Evolutionary conservation across 2,888 invertebrate species (phyloP), one percentile per base, ranked within the genome.

Genomic region (Pelosia muscerda): DNA sequence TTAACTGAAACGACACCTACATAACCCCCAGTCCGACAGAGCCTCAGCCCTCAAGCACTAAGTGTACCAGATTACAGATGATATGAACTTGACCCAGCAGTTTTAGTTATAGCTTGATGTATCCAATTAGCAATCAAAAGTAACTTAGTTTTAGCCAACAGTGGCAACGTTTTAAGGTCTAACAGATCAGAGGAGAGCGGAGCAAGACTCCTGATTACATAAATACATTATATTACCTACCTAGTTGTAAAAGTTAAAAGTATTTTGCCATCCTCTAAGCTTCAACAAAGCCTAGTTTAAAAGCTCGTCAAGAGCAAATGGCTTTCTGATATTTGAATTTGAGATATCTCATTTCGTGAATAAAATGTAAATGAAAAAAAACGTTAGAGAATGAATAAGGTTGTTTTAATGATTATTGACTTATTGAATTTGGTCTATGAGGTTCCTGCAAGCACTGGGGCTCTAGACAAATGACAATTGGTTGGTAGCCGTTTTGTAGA

Each of bases 221-320:
- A 42, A n/a, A n/a, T 19, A n/a, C 6, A n/a, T 49, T 49, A n/a
- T 55, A 25, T 55, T 54, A n/a, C n/a, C n/a, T n/a, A n/a, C n/a
- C n/a, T n/a, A 62, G 53, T 63, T 62, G 11, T 54, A n/a, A 38
- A 63, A 63, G 31, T 63, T 25, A 55, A 49, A 49, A 49, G 49
- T 31, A 63, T 55, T 63, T 55, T 34, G 31, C 6, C 63, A 54
- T 25, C 25, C 54, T 25, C 22, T 38, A 42, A 28, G 55, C 55
- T n/a, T 13, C 31, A 4, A 5, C 15, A 53, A 28, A 53, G 25
- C 38, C 42, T n/a, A 23, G 65, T 49, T 65, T 65, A 66, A 60
- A 66, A 60, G 34, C 38, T 61, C 28, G 28, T 60, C 66, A 60
- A 54, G 58, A 54, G 31, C 26, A 60, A 60, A 66, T 54, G 49